These are phyloP conservation scores for Callocephalon fimbriatum DNA, from an alignment of 2,113 vertebrate species.

Conservation along the genomic window DNA sequence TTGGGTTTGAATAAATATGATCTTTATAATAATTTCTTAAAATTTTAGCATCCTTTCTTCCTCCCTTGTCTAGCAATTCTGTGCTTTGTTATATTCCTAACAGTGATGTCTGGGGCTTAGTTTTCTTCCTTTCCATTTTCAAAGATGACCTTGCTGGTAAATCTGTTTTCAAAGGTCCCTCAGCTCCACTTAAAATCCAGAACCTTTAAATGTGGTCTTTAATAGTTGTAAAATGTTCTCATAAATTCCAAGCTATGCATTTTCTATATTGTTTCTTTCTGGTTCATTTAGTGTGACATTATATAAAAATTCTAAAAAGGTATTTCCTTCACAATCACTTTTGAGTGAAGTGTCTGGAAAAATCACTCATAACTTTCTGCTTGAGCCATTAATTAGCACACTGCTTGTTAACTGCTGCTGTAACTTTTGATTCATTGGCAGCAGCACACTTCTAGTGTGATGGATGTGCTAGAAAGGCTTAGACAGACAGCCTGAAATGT, in stretches of 20 bases:
- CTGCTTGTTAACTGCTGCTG: background rate
- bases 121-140: background rate
- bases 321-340: constrained; percentile 45
- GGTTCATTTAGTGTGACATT: constrained; percentile 64
- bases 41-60: background rate
- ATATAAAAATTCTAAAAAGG: constrained; percentile 38
- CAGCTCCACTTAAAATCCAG: constrained; percentile 37
- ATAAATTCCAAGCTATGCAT: constrained; percentile 38
- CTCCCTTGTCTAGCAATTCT: background rate
- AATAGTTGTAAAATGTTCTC: constrained; percentile 33
- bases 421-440: constrained; percentile 38
- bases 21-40: background rate
- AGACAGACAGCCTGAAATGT: background rate
- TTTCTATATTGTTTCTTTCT: constrained; percentile 53
- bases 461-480: constrained; percentile 1
- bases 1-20: background rate
- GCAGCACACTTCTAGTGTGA: background rate
- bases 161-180: constrained; percentile 12
- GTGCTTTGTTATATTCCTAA: background rate
- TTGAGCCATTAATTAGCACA: constrained; percentile 42
- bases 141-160: constrained; percentile 40
- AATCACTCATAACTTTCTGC: constrained; percentile 7
- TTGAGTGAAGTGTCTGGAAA: background rate
- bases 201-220: constrained; percentile 36
- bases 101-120: background rate